Base-by-base conservation (phyloP, 1,140 invertebrate species). In the Nilaparvata lugens region DNA sequence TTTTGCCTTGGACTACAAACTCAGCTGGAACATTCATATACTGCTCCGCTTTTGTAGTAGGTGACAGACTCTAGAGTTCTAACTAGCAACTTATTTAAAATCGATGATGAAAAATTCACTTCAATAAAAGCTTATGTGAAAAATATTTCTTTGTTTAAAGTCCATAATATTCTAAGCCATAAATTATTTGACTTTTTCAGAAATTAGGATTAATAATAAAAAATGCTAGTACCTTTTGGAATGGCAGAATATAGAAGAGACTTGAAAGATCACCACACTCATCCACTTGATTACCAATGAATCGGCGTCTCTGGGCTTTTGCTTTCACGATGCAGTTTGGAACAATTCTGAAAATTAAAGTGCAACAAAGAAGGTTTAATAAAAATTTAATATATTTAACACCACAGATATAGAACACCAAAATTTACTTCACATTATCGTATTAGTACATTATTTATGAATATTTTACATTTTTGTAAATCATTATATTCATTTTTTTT, bases 281-380 rank as follows among this genome's bases (percentile, higher is more conserved):
- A 61, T 97, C 91, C 19, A 97, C 85, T 76, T 92, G 93, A 74
- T 91, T 88, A 0, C 91, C 95, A 48, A 99, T 86, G 72, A 98
- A 99, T 1, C 92, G 86, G 1, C 95, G 83, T 55, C 92, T 76
- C 72, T 99, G 96, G 67, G 89, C 95, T 75, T 98, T 98, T 0
- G 94, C 93, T 81, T 99, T 99, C 81, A 95, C 95, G 31, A 98
- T 93, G 68, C 92, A 95, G 74, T 99, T 99, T 2, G 94, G 93
- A 65, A 98, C 82, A 14, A 92, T 68, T 71, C 89, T 85, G 63
- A 54, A 73, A 74, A 70, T 28, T 52, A 48, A 57, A 51, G 16
- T 11, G 23, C 31, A 18, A 48, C 13, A 19, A 42, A 24, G 11
- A 19, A 14, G 38, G 18, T 25, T 9, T 9, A 13, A 25, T 58